Conservation (phyloP, 2,888 invertebrate species). For the Tetragonula carbonaria region DNA sequence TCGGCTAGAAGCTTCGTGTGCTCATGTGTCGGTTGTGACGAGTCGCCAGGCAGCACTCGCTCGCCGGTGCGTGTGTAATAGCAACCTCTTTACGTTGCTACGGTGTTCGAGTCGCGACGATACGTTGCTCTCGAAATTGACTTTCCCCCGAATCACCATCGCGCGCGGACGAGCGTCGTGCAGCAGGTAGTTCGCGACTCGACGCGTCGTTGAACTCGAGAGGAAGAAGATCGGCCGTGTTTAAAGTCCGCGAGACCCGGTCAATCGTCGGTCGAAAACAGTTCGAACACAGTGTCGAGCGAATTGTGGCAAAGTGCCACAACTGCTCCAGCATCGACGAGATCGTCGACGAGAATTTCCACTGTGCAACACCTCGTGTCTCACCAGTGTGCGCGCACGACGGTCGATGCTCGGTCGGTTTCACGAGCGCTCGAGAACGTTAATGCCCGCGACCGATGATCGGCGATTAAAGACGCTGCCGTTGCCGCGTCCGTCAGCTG, state of each 20-base stretch:
- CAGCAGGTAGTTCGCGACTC: neutral
- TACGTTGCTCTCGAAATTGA: constrained; percentile 2
- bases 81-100: constrained; percentile 28
- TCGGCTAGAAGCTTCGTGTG: neutral
- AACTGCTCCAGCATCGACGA: neutral
- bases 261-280: neutral
- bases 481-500: constrained; percentile 18
- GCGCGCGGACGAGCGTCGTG: too few species aligned
- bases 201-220: neutral
- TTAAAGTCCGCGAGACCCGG: neutral
- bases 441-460: constrained; percentile 26
- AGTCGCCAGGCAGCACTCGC: constrained; percentile 3
- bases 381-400: neutral
- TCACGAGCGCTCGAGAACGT: constrained; percentile 23
- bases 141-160: neutral
- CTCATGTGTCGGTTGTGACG: constrained; percentile 26
- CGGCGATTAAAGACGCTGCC: constrained; percentile 31
- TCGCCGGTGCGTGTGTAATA: too few species aligned
- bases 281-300: neutral
- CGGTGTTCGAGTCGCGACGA: constrained; percentile 13
- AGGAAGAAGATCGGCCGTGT: neutral
- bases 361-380: neutral
- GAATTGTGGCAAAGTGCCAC: too few species aligned
- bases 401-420: constrained; percentile 15
- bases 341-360: too few species aligned